Evolutionary conservation across 2,113 vertebrate species (phyloP).

Genomic region (Felis chaus): DNA sequence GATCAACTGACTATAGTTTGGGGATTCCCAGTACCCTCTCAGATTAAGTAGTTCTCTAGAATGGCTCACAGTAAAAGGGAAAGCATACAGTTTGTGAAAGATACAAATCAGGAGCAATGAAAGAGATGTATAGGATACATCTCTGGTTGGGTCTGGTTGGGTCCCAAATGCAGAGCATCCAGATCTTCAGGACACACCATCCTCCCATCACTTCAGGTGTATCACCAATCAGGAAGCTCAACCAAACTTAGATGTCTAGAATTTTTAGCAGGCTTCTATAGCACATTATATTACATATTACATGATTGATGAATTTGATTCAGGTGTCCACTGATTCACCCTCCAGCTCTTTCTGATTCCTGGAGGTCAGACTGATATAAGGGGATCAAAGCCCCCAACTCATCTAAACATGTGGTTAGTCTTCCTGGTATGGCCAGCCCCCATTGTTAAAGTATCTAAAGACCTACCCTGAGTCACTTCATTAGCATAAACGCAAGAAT

Average conservation of each 20-base stretch:
- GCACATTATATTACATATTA: background rate
- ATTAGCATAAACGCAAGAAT: background rate
- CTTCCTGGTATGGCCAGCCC: background rate
- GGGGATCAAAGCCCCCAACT: background rate
- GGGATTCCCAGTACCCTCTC: background rate
- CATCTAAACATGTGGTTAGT: background rate
- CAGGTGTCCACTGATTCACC: background rate
- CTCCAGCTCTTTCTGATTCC: background rate
- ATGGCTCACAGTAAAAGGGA: background rate
- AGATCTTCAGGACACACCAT: background rate
- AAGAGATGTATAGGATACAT: background rate
- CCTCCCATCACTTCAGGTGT: rapidly evolving
- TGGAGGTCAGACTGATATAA: background rate
- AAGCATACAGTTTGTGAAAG: background rate
- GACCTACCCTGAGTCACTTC: background rate
- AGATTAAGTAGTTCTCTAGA: background rate
- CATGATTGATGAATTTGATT: background rate
- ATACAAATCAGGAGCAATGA: background rate
- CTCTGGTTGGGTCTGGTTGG: background rate
- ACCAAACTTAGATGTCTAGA: background rate
- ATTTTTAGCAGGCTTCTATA: background rate
- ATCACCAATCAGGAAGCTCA: background rate
- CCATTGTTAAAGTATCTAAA: background rate
- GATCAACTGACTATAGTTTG: background rate
- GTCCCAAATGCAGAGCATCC: background rate